Evolutionary conservation across 1,140 invertebrate species (phyloP).

Genomic region (Tachypleus tridentatus): DNA sequence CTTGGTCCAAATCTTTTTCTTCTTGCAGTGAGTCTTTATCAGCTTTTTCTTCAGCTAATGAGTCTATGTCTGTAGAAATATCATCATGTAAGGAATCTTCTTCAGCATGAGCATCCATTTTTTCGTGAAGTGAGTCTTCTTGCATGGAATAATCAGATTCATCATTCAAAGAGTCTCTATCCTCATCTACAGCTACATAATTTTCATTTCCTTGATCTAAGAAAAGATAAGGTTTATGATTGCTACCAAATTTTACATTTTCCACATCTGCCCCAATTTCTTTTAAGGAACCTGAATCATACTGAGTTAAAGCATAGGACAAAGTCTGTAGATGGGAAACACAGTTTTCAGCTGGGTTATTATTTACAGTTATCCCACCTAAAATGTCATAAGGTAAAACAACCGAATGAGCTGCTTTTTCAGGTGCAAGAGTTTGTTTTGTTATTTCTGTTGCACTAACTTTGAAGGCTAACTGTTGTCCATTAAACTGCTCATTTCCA

Average conservation of each 20-base stretch:
- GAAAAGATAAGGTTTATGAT: too few relatives aligned
- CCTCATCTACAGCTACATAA: too few relatives aligned
- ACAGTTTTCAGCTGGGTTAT: slow-evolving; percentile 9
- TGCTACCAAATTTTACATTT: slow-evolving; percentile 10
- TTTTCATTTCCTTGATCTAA: too few relatives aligned
- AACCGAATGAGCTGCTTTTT: not conserved
- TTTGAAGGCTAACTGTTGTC: not conserved
- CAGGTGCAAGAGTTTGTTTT: not conserved
- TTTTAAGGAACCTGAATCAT: slow-evolving; percentile 24
- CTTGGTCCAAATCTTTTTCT: too few relatives aligned
- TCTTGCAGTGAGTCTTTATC: too few relatives aligned
- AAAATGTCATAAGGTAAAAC: slow-evolving; percentile 8
- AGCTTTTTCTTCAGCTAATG: too few relatives aligned
- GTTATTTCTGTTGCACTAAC: not conserved
- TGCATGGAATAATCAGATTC: too few relatives aligned
- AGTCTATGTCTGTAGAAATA: too few relatives aligned
- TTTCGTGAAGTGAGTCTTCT: too few relatives aligned
- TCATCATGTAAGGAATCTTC: too few relatives aligned
- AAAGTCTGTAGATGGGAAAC: slow-evolving; percentile 15
- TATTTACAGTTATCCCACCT: not conserved
- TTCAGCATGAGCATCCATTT: too few relatives aligned
- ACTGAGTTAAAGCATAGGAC: slow-evolving; percentile 15
- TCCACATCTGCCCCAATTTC: slow-evolving; percentile 27
- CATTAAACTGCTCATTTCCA: not conserved
- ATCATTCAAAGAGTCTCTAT: too few relatives aligned